Base-by-base conservation (phyloP, 2,113 vertebrate species). In the Prochilodus magdalenae region DNA sequence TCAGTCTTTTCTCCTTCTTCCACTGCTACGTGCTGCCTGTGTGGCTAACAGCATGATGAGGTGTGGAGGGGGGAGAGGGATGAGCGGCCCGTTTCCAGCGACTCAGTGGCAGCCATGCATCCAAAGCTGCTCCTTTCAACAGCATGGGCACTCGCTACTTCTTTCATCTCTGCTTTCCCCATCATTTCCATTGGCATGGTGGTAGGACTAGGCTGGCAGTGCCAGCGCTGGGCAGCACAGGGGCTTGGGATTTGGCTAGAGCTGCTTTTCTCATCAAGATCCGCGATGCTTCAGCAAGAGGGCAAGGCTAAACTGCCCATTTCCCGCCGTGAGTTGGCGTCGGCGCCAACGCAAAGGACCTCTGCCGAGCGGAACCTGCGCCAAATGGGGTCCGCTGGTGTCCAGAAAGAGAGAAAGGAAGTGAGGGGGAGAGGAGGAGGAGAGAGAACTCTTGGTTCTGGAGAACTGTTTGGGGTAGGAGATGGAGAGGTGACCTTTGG, bases 261-360 rank as follows among this genome's bases (percentile, higher is more conserved):
- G 57, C 74, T 62, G 26, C 49, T 62, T 75, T 74, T 82, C 83
- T 77, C 80, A 79, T 82, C 80, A 80, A 79, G 83, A 75, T 73
- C 80, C 15, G 36, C 73, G 63, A 63, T 55, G 76, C 66, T 71
- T 47, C 51, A 66, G 66, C 60, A 53, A 80, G 81, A 76, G 81
- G 77, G 57, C 16, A n/a, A 83, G 81, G 84, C 84, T 86, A 77
- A 84, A 81, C 79, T 82, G 75, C 79, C 75, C 83, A 72, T 59
- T 85, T 85, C 66, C 80, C 70, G 73, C 80, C 40, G 65, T 12
- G 80, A 77, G 67, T 40, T 55, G 72, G 75, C 62, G 81, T 27
- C 14, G 15, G 51, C 11, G 53, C 69, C 79, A 79, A 75, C 18
- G 75, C 79, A 29, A 73, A 29, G 63, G 73, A 55, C 51, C 65